phyloP scores from a whole-genome alignment of 2,797 vertebrate species.

The Clarias fuscus region DNA sequence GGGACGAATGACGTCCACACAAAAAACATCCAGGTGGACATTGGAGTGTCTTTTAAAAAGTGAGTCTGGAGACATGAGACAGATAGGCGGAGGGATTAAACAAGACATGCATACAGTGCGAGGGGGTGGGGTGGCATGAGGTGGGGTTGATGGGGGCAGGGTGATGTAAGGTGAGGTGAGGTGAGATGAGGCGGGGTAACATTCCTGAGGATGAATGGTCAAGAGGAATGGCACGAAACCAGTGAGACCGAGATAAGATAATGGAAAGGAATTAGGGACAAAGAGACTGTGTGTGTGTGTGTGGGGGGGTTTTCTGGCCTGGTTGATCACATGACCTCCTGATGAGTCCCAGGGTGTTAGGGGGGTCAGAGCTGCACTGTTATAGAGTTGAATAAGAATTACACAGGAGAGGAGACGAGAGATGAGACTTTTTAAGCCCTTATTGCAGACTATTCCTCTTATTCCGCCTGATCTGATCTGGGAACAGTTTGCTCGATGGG shows the following conservation, averaged over 20 bases:
- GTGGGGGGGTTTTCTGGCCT: not conserved
- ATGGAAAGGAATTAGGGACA: no score
- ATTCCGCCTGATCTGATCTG: not conserved
- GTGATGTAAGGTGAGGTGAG: not conserved
- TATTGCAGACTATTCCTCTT: not conserved
- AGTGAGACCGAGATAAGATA: not conserved
- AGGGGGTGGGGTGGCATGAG: not conserved
- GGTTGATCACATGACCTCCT: constrained; percentile 1
- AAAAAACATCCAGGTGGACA: not conserved
- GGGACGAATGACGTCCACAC: no score
- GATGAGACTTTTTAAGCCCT: not conserved
- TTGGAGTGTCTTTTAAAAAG: not conserved
- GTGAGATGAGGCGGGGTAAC: not conserved
- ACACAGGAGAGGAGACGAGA: no score
- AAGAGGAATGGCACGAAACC: not conserved
- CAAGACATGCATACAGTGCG: not conserved
- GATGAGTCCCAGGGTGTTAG: not conserved
- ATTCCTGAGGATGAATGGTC: constrained; percentile 4
- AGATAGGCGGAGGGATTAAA: not conserved
- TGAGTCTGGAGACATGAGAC: not conserved
- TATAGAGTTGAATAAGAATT: not conserved
- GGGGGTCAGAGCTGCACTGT: not conserved
- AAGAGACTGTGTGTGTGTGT: not conserved
- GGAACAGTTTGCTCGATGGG: not conserved
- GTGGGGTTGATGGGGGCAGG: not conserved